Base-by-base conservation (phyloP, 2,888 invertebrate genomes). In the Eupithecia subfuscata region DNA sequence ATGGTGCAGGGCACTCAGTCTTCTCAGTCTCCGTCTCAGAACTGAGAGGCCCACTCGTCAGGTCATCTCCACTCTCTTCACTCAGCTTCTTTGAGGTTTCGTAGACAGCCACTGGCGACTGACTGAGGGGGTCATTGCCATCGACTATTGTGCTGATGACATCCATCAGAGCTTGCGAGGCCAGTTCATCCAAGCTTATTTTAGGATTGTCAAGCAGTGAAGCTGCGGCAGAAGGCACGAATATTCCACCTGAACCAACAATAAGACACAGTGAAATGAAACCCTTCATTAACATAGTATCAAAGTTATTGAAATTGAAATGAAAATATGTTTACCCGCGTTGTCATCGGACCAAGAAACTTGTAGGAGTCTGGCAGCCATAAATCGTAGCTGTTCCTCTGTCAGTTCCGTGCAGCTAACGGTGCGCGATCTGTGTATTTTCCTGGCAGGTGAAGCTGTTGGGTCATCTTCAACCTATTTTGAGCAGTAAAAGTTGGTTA, bases 331-430 rank as follows among this genome's bases (percentile, higher is more conserved):
- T 82, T 83, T 86, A 89, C 96, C 96, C 83, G 93, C 92, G 84
- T 95, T 95, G 70, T 94, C 94, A 83, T 96, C 96, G 78, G 95
- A 95, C 96, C 97, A 97, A 3, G 97, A 96, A 56, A 97, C 96
- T 87, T 97, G 96, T 25, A 98, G 91, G 74, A 98, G 96, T 84
- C 96, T 95, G 2, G 96, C 96, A 69, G 97, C 95, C 79, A 96
- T 95, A 73, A 95, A 90, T 78, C 96, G 92, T 37, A 97, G 92
- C 85, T 97, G 96, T 72, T 97, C 96, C 78, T 96, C 96, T 9
- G 96, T 96, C 73, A 96, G 90, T 86, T 97, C 97, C 18, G 95
- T 95, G 78, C 95, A 94, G 84, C 95, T 95, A 63, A 94, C 89
- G 43, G 95, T 95, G 68, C 95, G 87, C 30, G 92, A 91, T 71